Evolutionary conservation across 2,888 invertebrate genomes (phyloP).

Genomic region (Antheraea assamensis): DNA sequence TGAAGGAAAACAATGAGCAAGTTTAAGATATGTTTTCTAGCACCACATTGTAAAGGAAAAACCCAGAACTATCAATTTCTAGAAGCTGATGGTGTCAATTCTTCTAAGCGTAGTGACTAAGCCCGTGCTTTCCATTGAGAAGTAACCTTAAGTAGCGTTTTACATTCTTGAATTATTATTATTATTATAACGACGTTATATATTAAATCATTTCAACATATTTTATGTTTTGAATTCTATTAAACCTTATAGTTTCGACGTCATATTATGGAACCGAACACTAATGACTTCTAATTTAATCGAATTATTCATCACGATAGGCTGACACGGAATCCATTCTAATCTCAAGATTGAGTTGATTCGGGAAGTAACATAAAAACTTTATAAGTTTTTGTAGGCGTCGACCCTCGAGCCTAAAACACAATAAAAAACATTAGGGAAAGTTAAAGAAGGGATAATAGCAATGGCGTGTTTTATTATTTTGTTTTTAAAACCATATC

Average conservation of each 20-base stretch:
- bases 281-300: constrained; percentile 58
- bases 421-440: constrained; percentile 6
- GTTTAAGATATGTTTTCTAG: no score
- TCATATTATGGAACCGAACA: constrained; percentile 39
- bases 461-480: neutral
- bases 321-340: constrained; percentile 34
- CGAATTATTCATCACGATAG: constrained; percentile 55
- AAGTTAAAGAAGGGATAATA: neutral
- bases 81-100: neutral
- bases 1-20: neutral
- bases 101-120: neutral
- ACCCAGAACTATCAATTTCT: neutral
- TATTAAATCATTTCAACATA: neutral
- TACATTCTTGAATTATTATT: neutral
- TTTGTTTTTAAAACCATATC: neutral
- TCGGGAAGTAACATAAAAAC: constrained; percentile 14
- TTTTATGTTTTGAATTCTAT: neutral
- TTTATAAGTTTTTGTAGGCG: constrained; percentile 6
- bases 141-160: neutral
- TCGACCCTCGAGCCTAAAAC: neutral
- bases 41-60: neutral
- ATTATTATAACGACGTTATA: neutral
- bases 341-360: constrained; percentile 9
- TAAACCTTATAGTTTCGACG: constrained; percentile 33
- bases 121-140: neutral